Base-by-base conservation (phyloP, 2,888 invertebrate genomes). In the Panopea generosa region DNA sequence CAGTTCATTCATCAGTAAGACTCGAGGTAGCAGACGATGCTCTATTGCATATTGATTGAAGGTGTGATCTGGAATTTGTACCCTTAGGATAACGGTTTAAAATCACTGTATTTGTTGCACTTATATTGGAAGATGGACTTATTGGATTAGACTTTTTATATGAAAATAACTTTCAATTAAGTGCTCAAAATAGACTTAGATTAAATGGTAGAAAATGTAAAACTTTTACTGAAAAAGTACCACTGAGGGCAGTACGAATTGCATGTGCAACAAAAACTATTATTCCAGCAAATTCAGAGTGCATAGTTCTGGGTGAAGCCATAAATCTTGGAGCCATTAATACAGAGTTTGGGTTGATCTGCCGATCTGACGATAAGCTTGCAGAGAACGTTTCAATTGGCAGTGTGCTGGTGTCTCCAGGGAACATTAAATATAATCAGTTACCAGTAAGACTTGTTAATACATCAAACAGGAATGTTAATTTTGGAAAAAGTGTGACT, bases 51-150 rank as follows among this genome's bases (percentile, higher is more conserved):
- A 26, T 69, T 27, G 26, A n/a, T 1, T 52, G 69, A 40, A 3
- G 11, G 18, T 26, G 11, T 33, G 16, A n/a, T 20, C 2, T 62
- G 3, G 16, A 38, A 4, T 63, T 63, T 9, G 52, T 27, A 16
- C 16, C 27, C 18, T 11, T 3, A 1, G 33, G 33, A 9, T 18
- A 63, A 4, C 14, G 14, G 3, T 60, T 60, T 60, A 16, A 60
- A 26, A 22, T 16, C n/a, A 45, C 20, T 26, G 24, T 45, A 16
- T 24, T 62, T n/a, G 55, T 63, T 14, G 63, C 63, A 52, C 50
- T 53, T 6, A 63, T 63, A 43, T 40, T 24, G 9, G 63, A 63
- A 53, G 55, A 63, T 63, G 63, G 63, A 27, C 27, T 61, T 26
- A 27, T 61, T 50, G 61, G 61, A 1, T 29, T 61, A 22, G 61